Evolutionary conservation across 2,888 invertebrate species (phyloP).

Genomic region (Nipponacmea schrenckii): DNA sequence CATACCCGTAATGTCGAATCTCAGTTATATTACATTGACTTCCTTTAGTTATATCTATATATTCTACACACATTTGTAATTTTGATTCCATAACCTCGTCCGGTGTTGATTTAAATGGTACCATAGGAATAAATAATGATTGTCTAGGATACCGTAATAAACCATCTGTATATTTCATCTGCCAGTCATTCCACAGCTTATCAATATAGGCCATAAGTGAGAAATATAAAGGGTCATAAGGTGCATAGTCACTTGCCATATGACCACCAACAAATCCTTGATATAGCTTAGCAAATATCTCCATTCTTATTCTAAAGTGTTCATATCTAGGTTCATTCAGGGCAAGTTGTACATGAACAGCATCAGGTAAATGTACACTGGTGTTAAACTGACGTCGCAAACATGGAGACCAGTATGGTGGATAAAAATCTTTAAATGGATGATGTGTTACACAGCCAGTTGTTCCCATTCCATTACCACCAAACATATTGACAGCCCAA

Average conservation of each 20-base stretch:
- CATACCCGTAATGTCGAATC: conserved; percentile 42
- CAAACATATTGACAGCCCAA: conserved; percentile 63
- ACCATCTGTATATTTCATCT: conserved; percentile 48
- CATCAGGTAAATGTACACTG: conserved; percentile 56
- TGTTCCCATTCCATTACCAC: conserved; percentile 56
- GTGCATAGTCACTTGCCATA: conserved; percentile 55
- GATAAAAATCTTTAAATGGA: conserved; percentile 60
- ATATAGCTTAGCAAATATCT: conserved; percentile 50
- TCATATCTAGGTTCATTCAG: conserved; percentile 52
- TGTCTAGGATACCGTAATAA: conserved; percentile 49
- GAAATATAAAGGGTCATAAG: conserved; percentile 63
- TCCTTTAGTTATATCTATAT: conserved; percentile 51
- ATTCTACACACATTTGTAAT: conserved; percentile 60
- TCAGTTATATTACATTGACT: conserved; percentile 48
- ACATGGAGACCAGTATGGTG: conserved; percentile 59
- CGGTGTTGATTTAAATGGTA: conserved; percentile 57
- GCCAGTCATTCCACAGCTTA: conserved; percentile 63
- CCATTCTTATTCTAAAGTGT: conserved; percentile 53
- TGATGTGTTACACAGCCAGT: conserved; percentile 59
- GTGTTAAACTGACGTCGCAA: conserved; percentile 57
- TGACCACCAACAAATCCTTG: conserved; percentile 64
- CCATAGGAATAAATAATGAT: conserved; percentile 54
- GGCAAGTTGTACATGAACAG: conserved; percentile 57
- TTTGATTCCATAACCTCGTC: conserved; percentile 61
- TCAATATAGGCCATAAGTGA: conserved; percentile 64